Evolutionary conservation across 1,140 invertebrate genomes (phyloP), one percentile per base, ranked within the genome.

Genomic region (Sycobia sp.): DNA sequence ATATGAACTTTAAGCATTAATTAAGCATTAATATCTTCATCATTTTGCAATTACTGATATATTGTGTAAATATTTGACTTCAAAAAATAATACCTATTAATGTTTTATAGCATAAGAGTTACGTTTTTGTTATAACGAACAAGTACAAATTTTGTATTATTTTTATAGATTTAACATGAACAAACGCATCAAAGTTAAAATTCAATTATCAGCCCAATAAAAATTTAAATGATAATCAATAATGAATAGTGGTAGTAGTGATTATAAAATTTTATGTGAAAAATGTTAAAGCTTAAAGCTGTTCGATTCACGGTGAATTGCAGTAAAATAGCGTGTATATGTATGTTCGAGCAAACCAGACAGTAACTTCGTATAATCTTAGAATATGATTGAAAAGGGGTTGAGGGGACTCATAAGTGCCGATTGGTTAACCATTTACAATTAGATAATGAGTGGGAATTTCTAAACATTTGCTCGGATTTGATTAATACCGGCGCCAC

Each of bases 391-490:
- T n/a, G n/a, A 23, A 53, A 43, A 43, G 11, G 27, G 14, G 38
- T n/a, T 54, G 29, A 25, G 27, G 32, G 23, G 38, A 16, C 22
- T 23, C 38, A 54, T 54, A 55, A 65, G 62, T 59, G 62, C 22
- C 55, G 55, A 65, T 65, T 65, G 55, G 62, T 65, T 65, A 59
- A 65, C 41, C 62, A 65, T 59, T 65, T 11, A 65, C 32, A 59
- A 64, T 62, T 47, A 62, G 43, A 62, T 49, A 55, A 56, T 62
- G 34, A 11, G 49, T 11, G 23, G 29, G 11, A 11, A 32, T 18
- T 22, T 51, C 39, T 18, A 56, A 60, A 43, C 10, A 25, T 46
- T 62, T 47, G 16, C 23, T 20, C 13, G 23, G 3, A 22, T 60
- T 43, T 11, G 16, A 51, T 60, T 51, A 22, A 51, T 60, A 34